These are phyloP conservation scores for Dromiciops gliroides DNA, from an alignment of 2,113 vertebrate genomes.

Conservation along the genomic window DNA sequence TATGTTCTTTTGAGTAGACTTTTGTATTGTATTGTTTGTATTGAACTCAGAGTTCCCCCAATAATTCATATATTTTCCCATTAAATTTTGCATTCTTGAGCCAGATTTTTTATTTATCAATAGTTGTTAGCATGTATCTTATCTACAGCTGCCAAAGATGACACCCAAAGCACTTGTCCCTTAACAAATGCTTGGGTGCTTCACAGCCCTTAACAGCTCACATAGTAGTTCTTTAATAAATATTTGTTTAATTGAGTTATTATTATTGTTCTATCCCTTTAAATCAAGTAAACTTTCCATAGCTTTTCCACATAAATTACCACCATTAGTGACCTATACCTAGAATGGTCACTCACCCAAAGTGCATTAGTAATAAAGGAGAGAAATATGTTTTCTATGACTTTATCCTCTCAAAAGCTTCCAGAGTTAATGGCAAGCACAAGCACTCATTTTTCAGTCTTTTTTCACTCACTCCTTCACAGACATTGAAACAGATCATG, in stretches of 20 bases:
- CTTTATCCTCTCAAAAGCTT: conserved; percentile 62
- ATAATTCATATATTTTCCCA: neutral
- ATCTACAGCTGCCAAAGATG: neutral
- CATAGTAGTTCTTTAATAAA: neutral
- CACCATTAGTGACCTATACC: conserved; percentile 16
- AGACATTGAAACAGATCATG: conserved; percentile 45
- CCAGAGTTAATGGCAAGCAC: conserved; percentile 47
- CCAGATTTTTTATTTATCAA: neutral
- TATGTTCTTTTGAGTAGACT: neutral
- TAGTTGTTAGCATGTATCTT: neutral
- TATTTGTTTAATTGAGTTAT: neutral
- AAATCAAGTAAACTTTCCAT: conserved; percentile 15
- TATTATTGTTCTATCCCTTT: conserved; percentile 9
- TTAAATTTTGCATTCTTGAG: neutral
- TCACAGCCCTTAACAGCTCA: neutral
- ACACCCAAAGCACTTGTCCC: neutral
- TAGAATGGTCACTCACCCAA: conserved; percentile 54
- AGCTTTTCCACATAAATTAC: neutral
- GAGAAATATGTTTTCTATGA: conserved; percentile 26
- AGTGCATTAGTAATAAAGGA: conserved; percentile 55
- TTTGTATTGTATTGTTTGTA: neutral
- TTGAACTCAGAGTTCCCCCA: neutral
- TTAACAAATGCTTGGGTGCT: neutral
- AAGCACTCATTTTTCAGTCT: conserved; percentile 36
- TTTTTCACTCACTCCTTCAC: conserved; percentile 25